Conservation (phyloP, 2,797 vertebrate genomes). For the Chloroceryle inda region DNA sequence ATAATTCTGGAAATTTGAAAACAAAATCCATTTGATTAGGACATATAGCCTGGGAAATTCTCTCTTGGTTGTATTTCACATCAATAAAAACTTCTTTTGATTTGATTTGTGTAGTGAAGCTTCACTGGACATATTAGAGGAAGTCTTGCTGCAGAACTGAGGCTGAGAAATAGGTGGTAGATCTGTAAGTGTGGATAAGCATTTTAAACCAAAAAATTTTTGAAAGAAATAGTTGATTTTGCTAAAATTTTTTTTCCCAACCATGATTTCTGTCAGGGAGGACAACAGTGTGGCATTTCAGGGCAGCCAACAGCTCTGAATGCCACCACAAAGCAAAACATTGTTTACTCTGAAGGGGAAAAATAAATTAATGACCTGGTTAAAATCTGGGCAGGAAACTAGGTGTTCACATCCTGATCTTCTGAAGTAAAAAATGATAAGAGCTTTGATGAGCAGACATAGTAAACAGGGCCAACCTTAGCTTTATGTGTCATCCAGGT, state of each 20-base stretch:
- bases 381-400: not conserved
- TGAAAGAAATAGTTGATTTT: not conserved
- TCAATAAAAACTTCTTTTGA: constrained; percentile 20
- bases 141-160: not conserved
- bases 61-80: not conserved
- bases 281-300: not conserved
- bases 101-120: not conserved
- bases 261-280: not conserved
- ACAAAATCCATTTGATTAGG: constrained; percentile 25
- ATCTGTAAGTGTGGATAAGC: not conserved
- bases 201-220: not conserved
- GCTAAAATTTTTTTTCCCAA: not conserved
- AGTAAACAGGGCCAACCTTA: not conserved
- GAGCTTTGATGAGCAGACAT: not conserved
- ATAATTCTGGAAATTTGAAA: not conserved
- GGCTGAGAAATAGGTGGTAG: not conserved
- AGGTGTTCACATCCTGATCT: not conserved
- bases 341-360: not conserved
- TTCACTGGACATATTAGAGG: not conserved
- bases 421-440: not conserved
- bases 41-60: not conserved
- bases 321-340: not conserved
- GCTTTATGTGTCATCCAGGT: not conserved
- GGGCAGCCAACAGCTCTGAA: not conserved
- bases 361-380: not conserved